These are phyloP conservation scores for Sebastes cheni DNA, from an alignment of 2,797 vertebrate genomes.

Conservation along the genomic window DNA sequence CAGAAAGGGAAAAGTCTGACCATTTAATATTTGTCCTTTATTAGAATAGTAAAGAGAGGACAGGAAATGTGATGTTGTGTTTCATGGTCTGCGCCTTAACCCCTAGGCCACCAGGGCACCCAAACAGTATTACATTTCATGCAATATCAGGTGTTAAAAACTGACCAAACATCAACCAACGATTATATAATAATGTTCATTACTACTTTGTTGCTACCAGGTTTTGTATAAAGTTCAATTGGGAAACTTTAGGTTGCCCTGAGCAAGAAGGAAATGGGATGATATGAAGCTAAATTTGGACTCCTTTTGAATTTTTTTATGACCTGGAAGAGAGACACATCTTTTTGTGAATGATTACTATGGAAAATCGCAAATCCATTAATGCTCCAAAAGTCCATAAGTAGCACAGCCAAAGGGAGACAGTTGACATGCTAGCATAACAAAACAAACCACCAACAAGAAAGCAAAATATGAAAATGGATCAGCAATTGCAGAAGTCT, in stretches of 20 bases:
- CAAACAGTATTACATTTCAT: neutral
- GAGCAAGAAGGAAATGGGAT: neutral
- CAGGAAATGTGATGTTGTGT: neutral
- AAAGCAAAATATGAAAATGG: neutral
- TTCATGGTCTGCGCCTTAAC: neutral
- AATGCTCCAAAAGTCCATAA: neutral
- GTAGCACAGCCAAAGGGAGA: neutral
- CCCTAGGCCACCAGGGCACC: too few relatives aligned
- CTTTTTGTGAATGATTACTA: neutral
- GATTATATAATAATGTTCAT: neutral
- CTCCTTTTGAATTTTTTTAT: neutral
- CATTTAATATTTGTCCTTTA: neutral
- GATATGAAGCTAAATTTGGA: neutral
- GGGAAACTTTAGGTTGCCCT: neutral
- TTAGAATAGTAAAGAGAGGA: neutral
- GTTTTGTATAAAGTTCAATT: neutral
- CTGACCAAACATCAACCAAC: neutral
- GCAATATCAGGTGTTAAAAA: neutral
- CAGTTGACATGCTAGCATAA: neutral
- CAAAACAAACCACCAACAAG: neutral
- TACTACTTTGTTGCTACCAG: neutral
- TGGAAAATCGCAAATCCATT: neutral
- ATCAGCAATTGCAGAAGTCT: too few relatives aligned
- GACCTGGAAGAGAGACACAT: neutral
- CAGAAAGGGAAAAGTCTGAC: neutral